Evolutionary conservation across 2,797 vertebrate genomes (phyloP).

Genomic region (Pitangus sulphuratus): DNA sequence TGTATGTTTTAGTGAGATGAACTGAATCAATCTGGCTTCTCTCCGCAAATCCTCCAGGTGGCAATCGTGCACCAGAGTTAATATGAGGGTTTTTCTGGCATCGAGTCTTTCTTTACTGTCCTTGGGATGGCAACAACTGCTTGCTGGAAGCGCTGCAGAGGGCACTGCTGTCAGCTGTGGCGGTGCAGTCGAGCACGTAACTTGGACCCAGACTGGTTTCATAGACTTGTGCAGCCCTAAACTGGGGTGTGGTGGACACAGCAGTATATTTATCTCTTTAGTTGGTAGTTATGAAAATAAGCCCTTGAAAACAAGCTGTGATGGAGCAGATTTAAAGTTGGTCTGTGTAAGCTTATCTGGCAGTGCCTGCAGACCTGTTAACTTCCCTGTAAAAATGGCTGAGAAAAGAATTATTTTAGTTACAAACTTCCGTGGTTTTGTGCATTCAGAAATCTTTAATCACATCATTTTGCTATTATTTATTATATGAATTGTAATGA

Average conservation of each 20-base stretch:
- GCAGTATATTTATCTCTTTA: neutral
- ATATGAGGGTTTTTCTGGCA: neutral
- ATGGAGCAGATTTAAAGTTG: neutral
- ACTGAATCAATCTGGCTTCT: neutral
- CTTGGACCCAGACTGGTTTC: neutral
- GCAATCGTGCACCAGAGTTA: slow-evolving; percentile 40
- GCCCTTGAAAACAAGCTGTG: neutral
- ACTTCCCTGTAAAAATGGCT: neutral
- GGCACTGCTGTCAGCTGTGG: neutral
- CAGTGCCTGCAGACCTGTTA: neutral
- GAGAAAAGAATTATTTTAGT: neutral
- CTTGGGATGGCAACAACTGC: neutral
- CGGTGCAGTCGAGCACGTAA: neutral
- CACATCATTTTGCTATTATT: neutral
- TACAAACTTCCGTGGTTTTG: neutral
- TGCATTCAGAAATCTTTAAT: neutral
- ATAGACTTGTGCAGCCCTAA: neutral
- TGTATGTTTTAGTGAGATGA: fast-evolving
- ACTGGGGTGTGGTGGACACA: neutral
- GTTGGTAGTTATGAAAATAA: neutral
- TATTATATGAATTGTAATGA: neutral
- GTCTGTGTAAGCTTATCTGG: neutral
- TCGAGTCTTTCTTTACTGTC: neutral
- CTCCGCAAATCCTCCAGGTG: slow-evolving; percentile 61
- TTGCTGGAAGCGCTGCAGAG: neutral